Percentiles rank a stretch among this genome's conserved stretches.
phyloP scores from a whole-genome alignment of 1,140 invertebrate genomes.

The Lethrus apterus region DNA sequence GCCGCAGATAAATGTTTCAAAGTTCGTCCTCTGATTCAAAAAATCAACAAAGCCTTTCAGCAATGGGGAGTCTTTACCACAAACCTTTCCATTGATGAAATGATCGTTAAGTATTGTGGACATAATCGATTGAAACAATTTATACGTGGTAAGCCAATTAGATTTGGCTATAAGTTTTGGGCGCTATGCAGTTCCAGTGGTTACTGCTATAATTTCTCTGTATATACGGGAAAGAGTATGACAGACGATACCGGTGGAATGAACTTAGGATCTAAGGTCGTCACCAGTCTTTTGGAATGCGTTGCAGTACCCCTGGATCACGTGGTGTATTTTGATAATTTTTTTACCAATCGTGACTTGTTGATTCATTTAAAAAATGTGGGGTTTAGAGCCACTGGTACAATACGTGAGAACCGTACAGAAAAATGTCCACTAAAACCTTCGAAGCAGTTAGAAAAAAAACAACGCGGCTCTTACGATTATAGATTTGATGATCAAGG shows the following conservation, averaged over 20 bases:
- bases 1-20: no score
- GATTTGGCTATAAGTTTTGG: background rate
- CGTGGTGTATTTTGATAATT: slow-evolving; percentile 34
- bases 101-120: background rate
- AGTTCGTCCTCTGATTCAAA: background rate
- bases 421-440: slow-evolving; percentile 31
- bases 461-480: slow-evolving; percentile 24
- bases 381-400: slow-evolving; percentile 24
- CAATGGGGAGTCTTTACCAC: background rate
- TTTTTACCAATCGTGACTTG: slow-evolving; percentile 30
- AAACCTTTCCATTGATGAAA: background rate
- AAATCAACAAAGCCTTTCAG: background rate
- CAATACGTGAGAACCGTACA: slow-evolving; percentile 27
- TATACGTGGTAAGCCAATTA: no score
- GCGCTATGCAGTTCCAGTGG: no score
- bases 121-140: no score
- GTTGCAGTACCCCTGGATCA: slow-evolving; percentile 18
- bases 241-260: background rate
- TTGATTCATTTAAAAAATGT: slow-evolving; percentile 12
- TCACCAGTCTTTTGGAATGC: background rate
- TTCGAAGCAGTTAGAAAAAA: slow-evolving; percentile 28
- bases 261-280: slow-evolving; percentile 1
- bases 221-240: background rate
- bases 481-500: slow-evolving; percentile 2
- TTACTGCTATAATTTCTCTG: no score